Evolutionary conservation across 2,797 vertebrate genomes (phyloP), one percentile per base, ranked within the genome.

Genomic region (Ciconia nigra): DNA sequence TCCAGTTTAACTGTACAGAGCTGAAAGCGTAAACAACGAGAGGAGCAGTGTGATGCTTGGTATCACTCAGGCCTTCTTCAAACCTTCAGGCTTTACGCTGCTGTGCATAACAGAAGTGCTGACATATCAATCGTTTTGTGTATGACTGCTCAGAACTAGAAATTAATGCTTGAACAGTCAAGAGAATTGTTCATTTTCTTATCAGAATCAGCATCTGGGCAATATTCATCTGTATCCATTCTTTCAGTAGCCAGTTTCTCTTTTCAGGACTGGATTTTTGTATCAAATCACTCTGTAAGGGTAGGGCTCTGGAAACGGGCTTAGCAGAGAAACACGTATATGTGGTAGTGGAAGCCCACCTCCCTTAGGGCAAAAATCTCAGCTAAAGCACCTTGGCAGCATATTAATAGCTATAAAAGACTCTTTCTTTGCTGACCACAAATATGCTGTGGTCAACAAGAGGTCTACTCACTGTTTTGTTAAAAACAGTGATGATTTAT

Each of bases 401-500:
- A 42, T 88, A 95, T 95, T 95, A 97, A 87, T 93, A 96, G 72
- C 76, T 88, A 83, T 95, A 96, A 96, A 95, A 95, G 89, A 93
- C 82, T 95, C 95, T 89, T 94, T 96, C 90, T 96, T 97, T 94
- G 71, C 88, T 95, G 91, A 84, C 94, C 96, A 90, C 97, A 96
- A 95, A 82, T 96, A 97, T 95, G 95, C 78, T 97, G 88, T 93
- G 95, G 94, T 96, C 94, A 96, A 93, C 85, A 95, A 97, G 91
- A 96, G 91, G 82, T 95, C 96, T 96, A 91, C 93, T 93, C 73
- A 92, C 62, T 96, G 95, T 94, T 95, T 93, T 94, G 90, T 96
- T 96, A 94, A 92, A 97, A 93, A 95, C 91, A 95, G 70, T 11
- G 80, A 95, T 95, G 96, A 96, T 97, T 96, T 96, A 96, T 95